These are phyloP conservation scores for Turritopsis dohrnii DNA, from an alignment of 30 jellyfish, hydroid and myxozoan genomes.

Conservation along the genomic window DNA sequence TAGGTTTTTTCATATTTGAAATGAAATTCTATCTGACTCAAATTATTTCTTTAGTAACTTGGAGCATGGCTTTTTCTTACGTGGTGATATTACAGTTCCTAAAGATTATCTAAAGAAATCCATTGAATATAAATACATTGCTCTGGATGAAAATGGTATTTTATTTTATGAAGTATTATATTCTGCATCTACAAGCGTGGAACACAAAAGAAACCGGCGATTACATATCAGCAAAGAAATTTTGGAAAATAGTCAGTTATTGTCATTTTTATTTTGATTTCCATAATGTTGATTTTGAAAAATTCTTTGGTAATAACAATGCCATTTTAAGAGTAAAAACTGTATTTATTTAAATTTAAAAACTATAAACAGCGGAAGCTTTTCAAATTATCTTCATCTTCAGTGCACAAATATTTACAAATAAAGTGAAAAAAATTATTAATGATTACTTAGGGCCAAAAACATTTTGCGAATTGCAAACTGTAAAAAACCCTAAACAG, in stretches of 20 bases:
- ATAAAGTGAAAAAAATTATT: too few relatives aligned
- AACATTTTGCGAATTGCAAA: too few relatives aligned
- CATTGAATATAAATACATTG: background rate
- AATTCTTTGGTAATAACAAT: background rate
- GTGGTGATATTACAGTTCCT: background rate
- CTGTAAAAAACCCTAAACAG: too few relatives aligned
- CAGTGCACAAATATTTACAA: too few relatives aligned
- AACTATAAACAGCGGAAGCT: too few relatives aligned
- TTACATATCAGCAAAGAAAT: background rate
- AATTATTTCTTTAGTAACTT: background rate
- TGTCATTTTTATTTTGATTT: background rate
- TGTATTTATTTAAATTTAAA: too few relatives aligned
- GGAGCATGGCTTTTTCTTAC: background rate
- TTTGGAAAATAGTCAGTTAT: background rate
- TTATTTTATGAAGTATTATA: background rate
- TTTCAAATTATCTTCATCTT: too few relatives aligned
- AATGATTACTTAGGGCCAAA: too few relatives aligned
- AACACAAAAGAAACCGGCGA: background rate
- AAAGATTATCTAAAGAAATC: background rate
- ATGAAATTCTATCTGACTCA: background rate
- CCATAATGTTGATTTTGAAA: background rate
- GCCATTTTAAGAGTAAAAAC: too few relatives aligned
- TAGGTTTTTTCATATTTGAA: background rate
- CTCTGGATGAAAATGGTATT: constrained; percentile 8
- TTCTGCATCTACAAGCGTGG: background rate